Base-by-base conservation (phyloP, 2,888 invertebrate species). In the Notodonta ziczac region DNA sequence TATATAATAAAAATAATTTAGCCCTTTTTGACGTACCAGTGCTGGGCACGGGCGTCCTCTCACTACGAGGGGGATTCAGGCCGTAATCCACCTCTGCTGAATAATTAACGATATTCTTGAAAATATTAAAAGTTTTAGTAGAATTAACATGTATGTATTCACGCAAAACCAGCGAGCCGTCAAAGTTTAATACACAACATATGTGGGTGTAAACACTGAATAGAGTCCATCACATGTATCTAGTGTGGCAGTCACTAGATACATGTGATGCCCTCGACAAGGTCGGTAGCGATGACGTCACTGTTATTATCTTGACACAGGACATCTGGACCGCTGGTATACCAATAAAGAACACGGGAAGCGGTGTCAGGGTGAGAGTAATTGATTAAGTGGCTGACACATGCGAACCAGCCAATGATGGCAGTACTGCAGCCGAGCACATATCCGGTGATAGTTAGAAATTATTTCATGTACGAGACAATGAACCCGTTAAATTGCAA, bases 271-370 rank as follows among this genome's bases (percentile, higher is more conserved):
- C 88, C 89, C 90, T 76, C 63, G 75, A 71, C 89, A 89, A 92
- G 91, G 92, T 85, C 88, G 80, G 59, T 65, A 58, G 59, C 65
- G 70, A 65, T 91, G 91, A 91, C 91, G 90, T 91, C 90, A 91
- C 78, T 70, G 69, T 76, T 82, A 80, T 80, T 82, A 83, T 82
- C 85, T 83, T 87, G 85, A 81, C 84, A 82, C 82, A 84, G 89
- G 87, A 86, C 87, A 89, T 84, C 81, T 84, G 86, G 85, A 83
- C 77, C 77, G 81, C 69, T 70, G 77, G 74, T 69, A 66, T 60
- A 69, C 69, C 63, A 69, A 65, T 76, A 75, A 74, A 72, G 69
- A 70, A 66, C 76, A 77, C 80, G 84, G 89, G 86, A 86, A 80
- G 82, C 79, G 67, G 70, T 72, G 65, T 77, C 69, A 69, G 63